A percentile compares a stretch with the other conserved stretches of the same genome.
Evolutionary conservation across 2,888 invertebrate species (phyloP).

Genomic region (Stenodera caucasica): DNA sequence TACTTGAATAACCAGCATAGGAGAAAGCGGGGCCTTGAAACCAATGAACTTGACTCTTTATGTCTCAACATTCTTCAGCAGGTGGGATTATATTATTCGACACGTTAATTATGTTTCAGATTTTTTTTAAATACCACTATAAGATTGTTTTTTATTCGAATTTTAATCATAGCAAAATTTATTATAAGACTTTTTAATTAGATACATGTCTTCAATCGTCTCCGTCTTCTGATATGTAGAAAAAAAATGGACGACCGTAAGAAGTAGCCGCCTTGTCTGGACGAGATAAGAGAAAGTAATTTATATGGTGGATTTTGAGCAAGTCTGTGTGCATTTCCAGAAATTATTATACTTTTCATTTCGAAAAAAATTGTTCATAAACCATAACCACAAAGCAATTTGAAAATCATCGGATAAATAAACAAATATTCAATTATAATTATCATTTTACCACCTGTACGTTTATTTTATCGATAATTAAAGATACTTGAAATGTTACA

Average conservation of each 20-base stretch:
- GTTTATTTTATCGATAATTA: not conserved
- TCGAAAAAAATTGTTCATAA: not conserved
- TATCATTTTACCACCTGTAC: not conserved
- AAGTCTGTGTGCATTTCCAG: not conserved
- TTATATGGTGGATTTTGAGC: not conserved
- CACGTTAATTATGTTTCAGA: not conserved
- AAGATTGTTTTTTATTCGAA: not conserved
- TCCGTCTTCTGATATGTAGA: not conserved
- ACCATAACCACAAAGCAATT: not conserved
- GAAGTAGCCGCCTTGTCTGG: conserved; percentile 17
- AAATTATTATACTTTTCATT: conserved; percentile 1
- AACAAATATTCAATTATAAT: not conserved
- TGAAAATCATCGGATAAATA: not conserved
- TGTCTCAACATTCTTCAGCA: conserved; percentile 36
- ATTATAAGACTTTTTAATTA: not conserved
- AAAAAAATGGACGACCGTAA: not conserved
- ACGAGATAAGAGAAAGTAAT: conserved; percentile 27
- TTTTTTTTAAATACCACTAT: not conserved
- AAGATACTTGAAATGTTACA: not conserved
- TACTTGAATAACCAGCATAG: conserved; percentile 27
- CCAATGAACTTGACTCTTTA: conserved; percentile 37
- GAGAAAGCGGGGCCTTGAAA: conserved; percentile 44
- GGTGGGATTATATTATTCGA: conserved; percentile 28
- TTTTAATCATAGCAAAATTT: not conserved
- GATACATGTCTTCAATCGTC: too few relatives aligned